Evolutionary conservation across 30 jellyfish, hydroid and myxozoan genomes (phyloP).

Genomic region (Mastigias papua): DNA sequence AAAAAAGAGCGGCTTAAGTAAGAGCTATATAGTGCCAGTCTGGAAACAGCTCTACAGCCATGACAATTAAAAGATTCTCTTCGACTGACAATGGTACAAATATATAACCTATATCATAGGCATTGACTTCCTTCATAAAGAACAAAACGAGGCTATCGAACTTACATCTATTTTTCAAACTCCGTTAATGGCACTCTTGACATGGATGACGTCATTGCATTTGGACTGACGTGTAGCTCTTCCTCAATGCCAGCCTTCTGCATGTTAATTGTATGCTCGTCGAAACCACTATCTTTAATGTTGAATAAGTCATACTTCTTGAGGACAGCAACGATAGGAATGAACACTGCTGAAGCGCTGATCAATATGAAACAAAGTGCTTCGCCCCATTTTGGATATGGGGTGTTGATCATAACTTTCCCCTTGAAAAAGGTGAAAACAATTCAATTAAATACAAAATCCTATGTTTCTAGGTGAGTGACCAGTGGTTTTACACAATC

Average conservation of each 20-base stretch:
- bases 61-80: too few relatives aligned
- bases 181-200: slow-evolving; percentile 82
- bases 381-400: slow-evolving; percentile 89
- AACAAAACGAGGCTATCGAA: not conserved
- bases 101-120: not conserved
- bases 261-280: slow-evolving; percentile 68
- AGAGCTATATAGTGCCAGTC: too few relatives aligned
- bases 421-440: slow-evolving; percentile 53
- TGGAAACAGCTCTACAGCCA: too few relatives aligned
- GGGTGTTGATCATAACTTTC: slow-evolving; percentile 52
- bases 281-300: slow-evolving; percentile 48
- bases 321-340: slow-evolving; percentile 86
- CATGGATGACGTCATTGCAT: slow-evolving; percentile 65
- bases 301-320: slow-evolving; percentile 79
- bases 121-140: not conserved
- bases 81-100: too few relatives aligned
- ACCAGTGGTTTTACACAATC: too few relatives aligned
- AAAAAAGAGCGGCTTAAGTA: too few relatives aligned
- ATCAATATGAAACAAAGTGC: slow-evolving; percentile 85
- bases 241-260: slow-evolving; percentile 74
- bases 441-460: too few relatives aligned
- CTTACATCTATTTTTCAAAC: slow-evolving; percentile 24
- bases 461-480: too few relatives aligned
- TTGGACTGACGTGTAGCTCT: slow-evolving; percentile 63
- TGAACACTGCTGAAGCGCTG: slow-evolving; percentile 74